Base-by-base conservation (phyloP, 2,797 vertebrate genomes). In the Aldrovandia affinis region DNA sequence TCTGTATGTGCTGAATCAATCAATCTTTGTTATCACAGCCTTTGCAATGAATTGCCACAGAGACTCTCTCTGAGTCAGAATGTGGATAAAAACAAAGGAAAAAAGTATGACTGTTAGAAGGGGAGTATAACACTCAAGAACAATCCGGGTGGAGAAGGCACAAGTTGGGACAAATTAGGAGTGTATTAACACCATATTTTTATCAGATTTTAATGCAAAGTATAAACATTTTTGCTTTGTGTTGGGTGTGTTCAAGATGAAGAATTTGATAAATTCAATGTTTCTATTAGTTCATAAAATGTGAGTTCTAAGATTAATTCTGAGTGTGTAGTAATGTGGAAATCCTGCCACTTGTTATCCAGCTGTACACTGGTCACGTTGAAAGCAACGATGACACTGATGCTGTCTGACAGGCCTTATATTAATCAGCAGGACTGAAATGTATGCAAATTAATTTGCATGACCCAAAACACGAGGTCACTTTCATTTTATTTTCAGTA, bases 11-110 rank as follows among this genome's bases (percentile, higher is more conserved):
- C 85, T 42, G 83, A 88, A 86, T 88, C 90, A 89, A 90, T 91
- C 89, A 89, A 88, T 91, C 89, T 88, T 81, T 89, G 88, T 88
- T 91, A 88, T 89, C 85, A 57, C 84, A 86, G 84, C 88, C 85
- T 90, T 88, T 81, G 86, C 80, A 44, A 83, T 86, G 85, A 89
- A 86, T 86, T 86, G 86, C 88, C 83, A 77, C 83, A 68, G 82
- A 87, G 80, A 86, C 84, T 52, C 81, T 52, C 81, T 83, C 59
- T 78, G 80, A 89, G 84, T 85, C 83, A 68, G 81, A 84, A 85
- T 83, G 84, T 78, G 85, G 80, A 39, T 77, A 82, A 87, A 86
- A 86, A 81, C 82, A 84, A 85, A 55, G 86, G 84, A 59, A 83
- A 52, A 65, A 33, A n/a, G 78, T 80, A 59, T 55, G 47, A 25